Percentiles rank a stretch among this genome's conserved stretches.
Evolutionary conservation across 1,140 invertebrate genomes (phyloP).

Genomic region (Phortica variegata): DNA sequence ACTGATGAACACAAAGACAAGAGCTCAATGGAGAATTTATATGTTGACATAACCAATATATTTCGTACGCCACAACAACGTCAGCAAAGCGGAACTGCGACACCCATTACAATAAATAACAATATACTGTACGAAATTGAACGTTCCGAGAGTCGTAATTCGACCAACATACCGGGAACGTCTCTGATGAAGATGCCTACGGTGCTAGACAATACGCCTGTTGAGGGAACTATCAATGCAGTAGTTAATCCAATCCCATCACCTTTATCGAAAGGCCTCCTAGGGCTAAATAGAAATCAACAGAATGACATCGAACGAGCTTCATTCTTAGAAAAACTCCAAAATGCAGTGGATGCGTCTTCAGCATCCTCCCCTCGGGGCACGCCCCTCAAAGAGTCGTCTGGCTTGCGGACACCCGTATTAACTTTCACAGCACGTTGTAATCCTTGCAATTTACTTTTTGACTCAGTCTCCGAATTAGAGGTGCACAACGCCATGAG

Average conservation of each 20-base stretch:
- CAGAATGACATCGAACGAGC: slow-evolving; percentile 22
- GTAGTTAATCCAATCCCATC: no score
- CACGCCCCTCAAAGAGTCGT: no score
- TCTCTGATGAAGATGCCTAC: slow-evolving; percentile 28
- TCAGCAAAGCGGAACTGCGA: slow-evolving; percentile 17
- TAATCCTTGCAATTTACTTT: slow-evolving; percentile 39
- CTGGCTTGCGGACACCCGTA: neutral
- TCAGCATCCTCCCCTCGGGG: no score
- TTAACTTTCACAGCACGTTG: slow-evolving; percentile 36
- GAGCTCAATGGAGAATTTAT: neutral
- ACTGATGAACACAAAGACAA: neutral
- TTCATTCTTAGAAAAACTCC: slow-evolving; percentile 41
- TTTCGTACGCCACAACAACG: neutral
- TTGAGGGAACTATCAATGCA: no score
- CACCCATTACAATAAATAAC: slow-evolving; percentile 41
- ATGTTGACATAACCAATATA: neutral
- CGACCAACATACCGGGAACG: slow-evolving; percentile 12
- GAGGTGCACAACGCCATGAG: slow-evolving; percentile 43
- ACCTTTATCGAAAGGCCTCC: slow-evolving; percentile 22
- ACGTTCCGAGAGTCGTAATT: slow-evolving; percentile 39
- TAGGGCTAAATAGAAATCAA: neutral
- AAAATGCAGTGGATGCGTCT: slow-evolving; percentile 21
- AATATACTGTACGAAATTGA: slow-evolving; percentile 49
- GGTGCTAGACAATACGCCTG: no score
- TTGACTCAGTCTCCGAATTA: slow-evolving; percentile 39